Conservation (phyloP, 1,140 invertebrate species). For the Dysdera silvatica region DNA sequence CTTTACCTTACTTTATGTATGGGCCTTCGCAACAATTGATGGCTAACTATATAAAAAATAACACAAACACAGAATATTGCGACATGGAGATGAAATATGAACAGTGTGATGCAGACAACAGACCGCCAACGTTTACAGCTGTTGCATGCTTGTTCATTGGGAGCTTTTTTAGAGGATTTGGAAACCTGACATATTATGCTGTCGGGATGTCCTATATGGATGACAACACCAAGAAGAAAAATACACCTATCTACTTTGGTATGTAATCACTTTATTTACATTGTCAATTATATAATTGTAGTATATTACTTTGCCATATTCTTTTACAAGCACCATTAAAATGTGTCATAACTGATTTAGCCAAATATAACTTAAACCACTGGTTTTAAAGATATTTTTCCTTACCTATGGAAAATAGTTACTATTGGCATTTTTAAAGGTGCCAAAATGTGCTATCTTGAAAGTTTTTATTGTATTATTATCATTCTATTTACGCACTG, state of each 20-base stretch:
- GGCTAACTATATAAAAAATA: not conserved
- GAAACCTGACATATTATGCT: conserved; percentile 29
- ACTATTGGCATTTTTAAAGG: too few relatives aligned
- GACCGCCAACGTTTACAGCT: not conserved
- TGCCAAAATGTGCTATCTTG: too few relatives aligned
- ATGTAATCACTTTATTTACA: too few relatives aligned
- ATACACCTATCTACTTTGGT: conserved; percentile 36
- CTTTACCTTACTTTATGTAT: conserved; percentile 59
- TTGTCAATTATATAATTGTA: too few relatives aligned
- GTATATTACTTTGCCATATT: too few relatives aligned
- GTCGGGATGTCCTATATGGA: conserved; percentile 40
- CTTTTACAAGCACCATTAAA: too few relatives aligned
- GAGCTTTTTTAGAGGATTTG: conserved; percentile 33
- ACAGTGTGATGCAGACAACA: not conserved
- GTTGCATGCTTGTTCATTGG: conserved; percentile 22
- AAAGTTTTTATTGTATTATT: too few relatives aligned
- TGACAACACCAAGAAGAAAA: conserved; percentile 40
- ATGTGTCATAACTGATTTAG: too few relatives aligned
- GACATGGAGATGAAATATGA: not conserved
- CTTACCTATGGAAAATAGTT: too few relatives aligned
- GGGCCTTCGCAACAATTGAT: conserved; percentile 43
- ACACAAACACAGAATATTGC: conserved; percentile 1
- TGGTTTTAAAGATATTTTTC: too few relatives aligned
- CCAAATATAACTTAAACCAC: too few relatives aligned
- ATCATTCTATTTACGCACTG: too few relatives aligned